Conservation (phyloP, 2,888 invertebrate genomes). For the Agrotis exclamationis region DNA sequence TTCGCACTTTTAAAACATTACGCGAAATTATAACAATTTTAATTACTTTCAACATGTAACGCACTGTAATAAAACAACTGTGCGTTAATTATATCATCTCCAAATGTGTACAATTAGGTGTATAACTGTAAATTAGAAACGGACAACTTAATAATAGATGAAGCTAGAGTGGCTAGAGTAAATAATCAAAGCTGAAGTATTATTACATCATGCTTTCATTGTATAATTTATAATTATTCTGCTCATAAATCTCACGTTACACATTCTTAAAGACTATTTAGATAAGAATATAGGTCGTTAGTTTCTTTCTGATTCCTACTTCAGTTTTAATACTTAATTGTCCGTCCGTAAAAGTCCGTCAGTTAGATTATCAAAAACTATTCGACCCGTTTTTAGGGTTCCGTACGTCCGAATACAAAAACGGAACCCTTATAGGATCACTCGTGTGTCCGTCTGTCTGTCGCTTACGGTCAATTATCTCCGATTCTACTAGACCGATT, state of each 20-base stretch:
- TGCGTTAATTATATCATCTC: slow-evolving; percentile 35
- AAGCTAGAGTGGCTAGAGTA: not conserved
- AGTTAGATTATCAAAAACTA: too few species aligned
- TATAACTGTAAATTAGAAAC: slow-evolving; percentile 34
- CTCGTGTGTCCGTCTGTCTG: too few species aligned
- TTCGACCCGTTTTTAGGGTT: too few species aligned
- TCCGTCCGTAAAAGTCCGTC: too few species aligned
- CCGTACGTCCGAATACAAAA: too few species aligned
- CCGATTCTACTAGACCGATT: too few species aligned
- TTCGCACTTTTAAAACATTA: slow-evolving; percentile 25
- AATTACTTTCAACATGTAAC: slow-evolving; percentile 52
- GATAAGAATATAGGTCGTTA: slow-evolving; percentile 9
- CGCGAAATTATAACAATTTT: slow-evolving; percentile 39
- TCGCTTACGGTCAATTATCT: too few species aligned
- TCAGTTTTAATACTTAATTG: too few species aligned
- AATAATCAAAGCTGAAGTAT: slow-evolving; percentile 1
- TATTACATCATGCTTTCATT: slow-evolving; percentile 6
- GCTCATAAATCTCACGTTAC: not conserved
- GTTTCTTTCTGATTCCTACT: not conserved
- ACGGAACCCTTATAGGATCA: too few species aligned
- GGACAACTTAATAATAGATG: slow-evolving; percentile 39
- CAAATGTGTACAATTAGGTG: slow-evolving; percentile 34
- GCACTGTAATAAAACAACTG: slow-evolving; percentile 21
- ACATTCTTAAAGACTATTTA: not conserved
- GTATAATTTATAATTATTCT: not conserved